A percentile compares a stretch with the other conserved stretches of the same genome.
Evolutionary conservation across 2,888 invertebrate genomes (phyloP).

Genomic region (Amphipyra tragopoginis): DNA sequence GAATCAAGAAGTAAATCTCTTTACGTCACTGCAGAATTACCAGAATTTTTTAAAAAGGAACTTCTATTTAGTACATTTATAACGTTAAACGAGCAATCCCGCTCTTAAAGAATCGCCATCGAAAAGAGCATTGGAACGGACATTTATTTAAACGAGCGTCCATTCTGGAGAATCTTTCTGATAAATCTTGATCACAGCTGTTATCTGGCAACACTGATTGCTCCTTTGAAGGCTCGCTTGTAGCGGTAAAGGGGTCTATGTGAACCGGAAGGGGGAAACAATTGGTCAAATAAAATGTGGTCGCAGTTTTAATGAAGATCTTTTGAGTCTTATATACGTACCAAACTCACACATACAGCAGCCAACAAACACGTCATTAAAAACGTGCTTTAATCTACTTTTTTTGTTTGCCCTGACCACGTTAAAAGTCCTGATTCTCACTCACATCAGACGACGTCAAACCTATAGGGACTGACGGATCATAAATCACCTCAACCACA

Average conservation of each 20-base stretch:
- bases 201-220: conserved; percentile 53
- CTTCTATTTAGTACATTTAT: conserved; percentile 35
- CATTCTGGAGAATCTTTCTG: conserved; percentile 49
- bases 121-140: conserved; percentile 40
- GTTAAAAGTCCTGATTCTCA: too few relatives aligned
- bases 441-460: neutral
- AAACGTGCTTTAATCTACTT: too few relatives aligned
- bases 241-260: conserved; percentile 23
- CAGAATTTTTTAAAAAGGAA: conserved; percentile 14
- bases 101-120: conserved; percentile 35
- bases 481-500: conserved; percentile 18
- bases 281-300: conserved; percentile 23
- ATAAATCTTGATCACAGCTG: conserved; percentile 57
- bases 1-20: conserved; percentile 7
- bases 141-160: conserved; percentile 59
- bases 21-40: conserved; percentile 17
- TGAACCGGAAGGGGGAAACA: conserved; percentile 14
- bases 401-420: too few relatives aligned
- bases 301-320: neutral
- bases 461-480: conserved; percentile 5
- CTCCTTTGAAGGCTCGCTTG: conserved; percentile 40
- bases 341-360: too few relatives aligned
- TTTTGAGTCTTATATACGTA: too few relatives aligned
- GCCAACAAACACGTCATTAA: too few relatives aligned
- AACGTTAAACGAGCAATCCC: conserved; percentile 46